Evolutionary conservation across 2,797 vertebrate genomes (phyloP).

Genomic region (Pangasius macronema): DNA sequence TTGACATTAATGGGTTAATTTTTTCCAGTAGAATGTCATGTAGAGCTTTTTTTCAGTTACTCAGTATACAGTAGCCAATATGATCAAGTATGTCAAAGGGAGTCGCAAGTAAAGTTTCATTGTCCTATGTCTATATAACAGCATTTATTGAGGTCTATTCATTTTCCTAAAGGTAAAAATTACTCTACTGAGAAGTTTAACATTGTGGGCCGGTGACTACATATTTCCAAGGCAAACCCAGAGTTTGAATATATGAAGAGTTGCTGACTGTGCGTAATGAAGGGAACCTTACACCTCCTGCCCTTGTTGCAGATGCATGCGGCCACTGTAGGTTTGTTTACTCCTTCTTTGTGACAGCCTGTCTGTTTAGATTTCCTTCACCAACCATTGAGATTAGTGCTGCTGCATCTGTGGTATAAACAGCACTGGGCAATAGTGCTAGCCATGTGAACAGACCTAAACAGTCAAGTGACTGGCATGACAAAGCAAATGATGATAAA

Average conservation of each 20-base stretch:
- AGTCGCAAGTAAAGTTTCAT: not conserved
- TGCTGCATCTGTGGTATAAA: slow-evolving; percentile 48
- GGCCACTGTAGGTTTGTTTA: slow-evolving; percentile 48
- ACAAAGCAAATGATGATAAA: slow-evolving; percentile 37
- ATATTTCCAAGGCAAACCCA: not conserved
- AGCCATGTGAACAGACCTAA: slow-evolving; percentile 52
- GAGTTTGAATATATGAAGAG: not conserved
- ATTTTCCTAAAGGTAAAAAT: not conserved
- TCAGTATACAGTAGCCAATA: not conserved
- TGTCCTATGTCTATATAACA: not conserved
- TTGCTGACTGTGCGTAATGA: not conserved
- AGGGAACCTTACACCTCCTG: slow-evolving; percentile 35
- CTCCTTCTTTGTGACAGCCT: slow-evolving; percentile 46
- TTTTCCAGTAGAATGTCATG: not conserved
- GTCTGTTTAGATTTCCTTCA: slow-evolving; percentile 53
- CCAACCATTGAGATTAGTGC: slow-evolving; percentile 46
- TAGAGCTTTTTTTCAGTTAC: not conserved
- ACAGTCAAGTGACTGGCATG: slow-evolving; percentile 50
- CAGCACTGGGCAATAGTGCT: slow-evolving; percentile 41
- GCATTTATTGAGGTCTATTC: not conserved
- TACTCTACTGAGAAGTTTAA: not conserved
- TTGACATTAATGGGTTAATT: not conserved
- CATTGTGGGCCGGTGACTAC: not conserved
- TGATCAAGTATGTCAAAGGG: not conserved
- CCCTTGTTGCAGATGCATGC: slow-evolving; percentile 37